phyloP scores from a whole-genome alignment of 2,888 invertebrate species.

The Cantharis flavilabris region DNA sequence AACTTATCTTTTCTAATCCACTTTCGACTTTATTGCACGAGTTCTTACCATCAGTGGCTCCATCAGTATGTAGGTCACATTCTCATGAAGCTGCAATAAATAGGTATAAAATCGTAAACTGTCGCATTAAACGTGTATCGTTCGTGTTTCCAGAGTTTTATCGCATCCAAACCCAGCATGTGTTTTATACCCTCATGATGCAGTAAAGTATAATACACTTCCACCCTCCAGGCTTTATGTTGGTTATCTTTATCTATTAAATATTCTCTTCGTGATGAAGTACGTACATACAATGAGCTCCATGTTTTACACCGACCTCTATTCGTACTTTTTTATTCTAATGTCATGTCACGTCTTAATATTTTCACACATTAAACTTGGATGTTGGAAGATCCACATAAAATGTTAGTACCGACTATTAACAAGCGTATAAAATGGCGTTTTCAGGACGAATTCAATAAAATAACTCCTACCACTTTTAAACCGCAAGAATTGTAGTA shows the following conservation, averaged over 20 bases:
- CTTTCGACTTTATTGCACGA: not conserved
- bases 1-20: not conserved
- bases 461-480: slow-evolving; percentile 23
- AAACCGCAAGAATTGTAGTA: slow-evolving; percentile 28
- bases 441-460: not conserved
- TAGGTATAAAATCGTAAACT: slow-evolving; percentile 30
- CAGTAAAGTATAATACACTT: slow-evolving; percentile 27
- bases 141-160: slow-evolving; percentile 30
- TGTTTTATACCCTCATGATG: slow-evolving; percentile 30
- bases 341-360: not conserved
- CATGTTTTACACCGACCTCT: slow-evolving; percentile 15
- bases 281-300: slow-evolving; percentile 17
- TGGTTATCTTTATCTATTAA: slow-evolving; percentile 37
- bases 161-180: slow-evolving; percentile 28
- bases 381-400: not conserved
- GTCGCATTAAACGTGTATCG: slow-evolving; percentile 30
- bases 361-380: not conserved
- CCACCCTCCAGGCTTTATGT: slow-evolving; percentile 32
- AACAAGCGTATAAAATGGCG: not conserved
- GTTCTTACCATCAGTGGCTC: not conserved
- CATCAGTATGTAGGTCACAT: slow-evolving; percentile 18
- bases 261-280: slow-evolving; percentile 24
- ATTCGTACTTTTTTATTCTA: slow-evolving; percentile 18
- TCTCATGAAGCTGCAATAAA: slow-evolving; percentile 26
- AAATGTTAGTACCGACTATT: not conserved